phyloP scores from a whole-genome alignment of 2,888 invertebrate species.

The Gordius sp. region DNA sequence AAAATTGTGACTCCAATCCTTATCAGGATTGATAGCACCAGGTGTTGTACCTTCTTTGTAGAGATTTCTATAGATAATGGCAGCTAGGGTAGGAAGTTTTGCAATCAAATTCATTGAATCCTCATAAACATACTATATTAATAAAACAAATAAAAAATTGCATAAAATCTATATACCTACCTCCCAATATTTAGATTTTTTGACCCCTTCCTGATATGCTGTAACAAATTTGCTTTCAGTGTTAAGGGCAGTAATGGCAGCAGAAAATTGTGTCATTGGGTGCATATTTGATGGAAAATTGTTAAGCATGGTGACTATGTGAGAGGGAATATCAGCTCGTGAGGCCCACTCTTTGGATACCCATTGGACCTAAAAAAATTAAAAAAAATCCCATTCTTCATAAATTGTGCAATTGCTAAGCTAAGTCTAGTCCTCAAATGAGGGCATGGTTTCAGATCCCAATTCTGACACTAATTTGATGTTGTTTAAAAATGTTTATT shows the following conservation, averaged over 20 bases:
- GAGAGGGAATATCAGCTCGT: conserved; percentile 62
- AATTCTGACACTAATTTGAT: no score
- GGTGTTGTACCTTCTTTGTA: conserved; percentile 57
- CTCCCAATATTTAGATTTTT: conserved; percentile 53
- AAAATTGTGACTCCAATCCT: conserved; percentile 76
- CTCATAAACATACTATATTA: conserved; percentile 45
- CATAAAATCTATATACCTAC: conserved; percentile 25
- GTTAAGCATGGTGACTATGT: conserved; percentile 71
- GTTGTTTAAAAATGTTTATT: no score
- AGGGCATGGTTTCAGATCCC: no score
- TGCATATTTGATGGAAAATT: conserved; percentile 63
- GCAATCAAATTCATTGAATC: conserved; percentile 81
- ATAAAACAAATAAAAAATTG: conserved; percentile 20
- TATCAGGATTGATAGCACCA: conserved; percentile 56
- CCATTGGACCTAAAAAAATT: conserved; percentile 30
- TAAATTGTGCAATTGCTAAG: no score
- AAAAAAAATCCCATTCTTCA: no score
- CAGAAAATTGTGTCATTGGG: conserved; percentile 76
- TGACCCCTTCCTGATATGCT: conserved; percentile 60
- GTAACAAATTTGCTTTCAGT: conserved; percentile 68
- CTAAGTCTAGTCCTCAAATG: no score
- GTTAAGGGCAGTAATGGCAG: conserved; percentile 65
- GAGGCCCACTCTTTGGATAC: conserved; percentile 55
- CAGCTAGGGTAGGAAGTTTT: conserved; percentile 69
- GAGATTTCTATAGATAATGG: conserved; percentile 68